Conservation (phyloP, 2,797 vertebrate genomes). For the Cirrhinus mrigala region DNA sequence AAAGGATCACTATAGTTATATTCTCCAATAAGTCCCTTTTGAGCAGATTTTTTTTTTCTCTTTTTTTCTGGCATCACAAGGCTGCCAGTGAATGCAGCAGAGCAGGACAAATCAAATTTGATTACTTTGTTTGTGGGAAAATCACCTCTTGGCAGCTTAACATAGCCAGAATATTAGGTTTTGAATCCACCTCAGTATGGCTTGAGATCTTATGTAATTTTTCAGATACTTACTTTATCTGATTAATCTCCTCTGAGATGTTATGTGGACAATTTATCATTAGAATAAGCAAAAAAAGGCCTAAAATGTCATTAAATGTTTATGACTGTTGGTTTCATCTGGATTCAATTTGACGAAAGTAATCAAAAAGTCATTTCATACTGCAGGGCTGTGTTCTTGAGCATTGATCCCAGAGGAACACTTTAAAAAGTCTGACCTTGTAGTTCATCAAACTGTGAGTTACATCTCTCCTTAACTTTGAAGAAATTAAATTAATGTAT, state of each 20-base stretch:
- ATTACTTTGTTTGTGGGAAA: constrained; percentile 33
- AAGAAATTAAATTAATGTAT: background rate
- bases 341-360: background rate
- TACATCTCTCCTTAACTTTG: background rate
- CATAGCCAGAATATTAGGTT: constrained; percentile 11
- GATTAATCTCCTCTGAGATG: constrained; percentile 19
- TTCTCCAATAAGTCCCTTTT: constrained; percentile 10
- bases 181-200: background rate
- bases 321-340: constrained; percentile 3
- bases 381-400: constrained; percentile 3
- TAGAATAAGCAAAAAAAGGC: constrained; percentile 7
- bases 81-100: constrained; percentile 5
- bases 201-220: constrained; percentile 18
- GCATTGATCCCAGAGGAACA: background rate
- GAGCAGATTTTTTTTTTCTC: background rate
- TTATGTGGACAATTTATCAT: constrained; percentile 11
- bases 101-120: constrained; percentile 37
- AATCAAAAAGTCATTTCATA: constrained; percentile 12
- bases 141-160: constrained; percentile 9
- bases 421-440: background rate
- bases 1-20: background rate
- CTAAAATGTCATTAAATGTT: constrained; percentile 15
- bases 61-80: constrained; percentile 9
- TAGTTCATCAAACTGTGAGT: background rate
- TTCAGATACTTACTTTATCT: background rate